These are phyloP conservation scores for Sminthopsis crassicaudata DNA, from an alignment of 2,113 vertebrate genomes.

Conservation along the genomic window DNA sequence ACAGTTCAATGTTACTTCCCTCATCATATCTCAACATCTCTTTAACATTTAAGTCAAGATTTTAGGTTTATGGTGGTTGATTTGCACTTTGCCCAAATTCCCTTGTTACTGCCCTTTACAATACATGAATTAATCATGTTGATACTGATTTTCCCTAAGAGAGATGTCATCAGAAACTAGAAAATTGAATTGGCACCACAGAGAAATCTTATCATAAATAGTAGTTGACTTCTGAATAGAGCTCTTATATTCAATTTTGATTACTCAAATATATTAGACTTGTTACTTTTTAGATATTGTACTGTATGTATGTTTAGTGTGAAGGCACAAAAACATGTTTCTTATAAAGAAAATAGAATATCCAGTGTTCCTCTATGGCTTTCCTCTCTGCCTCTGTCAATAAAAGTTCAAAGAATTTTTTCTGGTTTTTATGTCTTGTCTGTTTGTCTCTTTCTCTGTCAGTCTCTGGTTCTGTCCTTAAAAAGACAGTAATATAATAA, in stretches of 20 bases:
- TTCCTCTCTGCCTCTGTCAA: not conserved
- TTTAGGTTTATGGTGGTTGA: slow-evolving; percentile 36
- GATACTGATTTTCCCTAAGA: slow-evolving; percentile 11
- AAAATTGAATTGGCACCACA: slow-evolving; percentile 40
- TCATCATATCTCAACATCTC: not conserved
- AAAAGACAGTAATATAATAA: too few species aligned
- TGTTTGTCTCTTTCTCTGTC: too few species aligned
- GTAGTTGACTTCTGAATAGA: not conserved
- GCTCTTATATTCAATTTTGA: not conserved
- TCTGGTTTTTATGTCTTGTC: too few species aligned
- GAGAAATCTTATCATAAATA: slow-evolving; percentile 13
- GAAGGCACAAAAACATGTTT: not conserved
- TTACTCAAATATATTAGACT: not conserved
- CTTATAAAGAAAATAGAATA: slow-evolving; percentile 27
- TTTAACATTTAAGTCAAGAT: slow-evolving; percentile 30
- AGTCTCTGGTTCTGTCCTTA: too few species aligned
- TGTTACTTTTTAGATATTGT: not conserved
- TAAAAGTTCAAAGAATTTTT: too few species aligned
- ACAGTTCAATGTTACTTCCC: not conserved
- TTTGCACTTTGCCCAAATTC: not conserved
- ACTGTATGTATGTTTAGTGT: not conserved
- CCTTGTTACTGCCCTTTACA: slow-evolving; percentile 16
- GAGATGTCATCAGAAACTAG: not conserved
- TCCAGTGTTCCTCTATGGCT: not conserved
- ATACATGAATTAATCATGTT: slow-evolving; percentile 30